Percentiles rank a stretch among this genome's conserved stretches.
phyloP scores from a whole-genome alignment of 2,888 invertebrate species.

The Pterostichus madidus region DNA sequence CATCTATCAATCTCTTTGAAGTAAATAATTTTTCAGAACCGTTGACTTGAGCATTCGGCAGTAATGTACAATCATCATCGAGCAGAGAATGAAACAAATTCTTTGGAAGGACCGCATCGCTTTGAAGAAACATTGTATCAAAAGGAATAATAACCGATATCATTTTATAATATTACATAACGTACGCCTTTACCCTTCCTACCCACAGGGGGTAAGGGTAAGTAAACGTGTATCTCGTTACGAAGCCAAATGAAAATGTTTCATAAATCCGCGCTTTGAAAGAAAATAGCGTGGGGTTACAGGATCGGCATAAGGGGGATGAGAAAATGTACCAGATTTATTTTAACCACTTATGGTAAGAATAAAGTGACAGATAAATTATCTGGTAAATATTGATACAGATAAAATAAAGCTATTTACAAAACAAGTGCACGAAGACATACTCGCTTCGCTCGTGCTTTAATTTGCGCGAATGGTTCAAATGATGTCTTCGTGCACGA shows the following conservation, averaged over 20 bases:
- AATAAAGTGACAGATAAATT: too few species aligned
- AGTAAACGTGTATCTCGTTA: constrained; percentile 33
- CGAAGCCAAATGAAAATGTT: constrained; percentile 51
- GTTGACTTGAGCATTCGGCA: background rate
- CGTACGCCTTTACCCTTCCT: background rate
- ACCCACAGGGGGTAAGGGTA: background rate
- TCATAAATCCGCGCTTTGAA: constrained; percentile 52
- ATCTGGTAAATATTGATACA: too few species aligned
- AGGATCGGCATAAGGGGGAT: too few species aligned
- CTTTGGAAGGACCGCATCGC: background rate
- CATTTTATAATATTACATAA: constrained; percentile 1
- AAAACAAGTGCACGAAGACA: too few species aligned
- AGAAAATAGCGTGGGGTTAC: background rate
- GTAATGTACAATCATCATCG: background rate
- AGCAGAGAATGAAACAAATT: constrained; percentile 10
- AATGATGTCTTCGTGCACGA: too few species aligned
- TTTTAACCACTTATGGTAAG: too few species aligned
- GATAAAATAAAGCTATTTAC: too few species aligned
- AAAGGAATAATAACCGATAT: constrained; percentile 37
- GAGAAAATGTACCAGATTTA: too few species aligned
- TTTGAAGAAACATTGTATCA: background rate
- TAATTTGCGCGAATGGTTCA: too few species aligned
- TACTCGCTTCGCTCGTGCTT: too few species aligned
- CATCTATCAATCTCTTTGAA: background rate
- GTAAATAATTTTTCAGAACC: constrained; percentile 5